Conservation (phyloP, 2,113 vertebrate genomes). For the Eulemur macaco region DNA sequence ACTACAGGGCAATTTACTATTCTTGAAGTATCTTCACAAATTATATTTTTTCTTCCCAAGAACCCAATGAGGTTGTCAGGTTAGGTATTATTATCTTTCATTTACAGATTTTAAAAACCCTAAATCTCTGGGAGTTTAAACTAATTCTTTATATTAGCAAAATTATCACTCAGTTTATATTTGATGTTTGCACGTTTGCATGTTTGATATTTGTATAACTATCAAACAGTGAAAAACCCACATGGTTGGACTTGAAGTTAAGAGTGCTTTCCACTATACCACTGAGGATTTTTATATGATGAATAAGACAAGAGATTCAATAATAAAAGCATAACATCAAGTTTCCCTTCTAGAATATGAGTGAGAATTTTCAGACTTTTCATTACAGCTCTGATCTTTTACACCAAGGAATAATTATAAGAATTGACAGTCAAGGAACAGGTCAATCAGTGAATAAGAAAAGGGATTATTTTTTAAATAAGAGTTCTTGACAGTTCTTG, state of each 20-base stretch:
- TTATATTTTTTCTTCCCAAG: background rate
- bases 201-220: background rate
- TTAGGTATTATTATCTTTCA: background rate
- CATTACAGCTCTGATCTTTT: conserved; percentile 32
- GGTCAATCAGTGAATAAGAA: conserved; percentile 55
- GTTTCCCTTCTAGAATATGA: background rate
- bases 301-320: background rate
- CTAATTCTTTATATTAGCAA: conserved; percentile 27
- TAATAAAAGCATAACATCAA: conserved; percentile 7
- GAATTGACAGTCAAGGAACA: conserved; percentile 48
- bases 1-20: background rate
- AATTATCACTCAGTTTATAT: background rate
- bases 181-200: background rate
- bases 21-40: background rate
- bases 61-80: background rate
- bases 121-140: background rate
- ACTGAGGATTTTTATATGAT: background rate
- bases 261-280: background rate
- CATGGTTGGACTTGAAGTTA: background rate
- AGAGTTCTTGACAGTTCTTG: conserved; percentile 49
- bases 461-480: conserved; percentile 60
- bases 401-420: conserved; percentile 62
- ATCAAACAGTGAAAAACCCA: background rate
- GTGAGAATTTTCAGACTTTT: conserved; percentile 12
- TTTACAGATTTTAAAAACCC: background rate